Evolutionary conservation across 2,113 vertebrate species (phyloP).

Genomic region (Chaenogobius annularis): DNA sequence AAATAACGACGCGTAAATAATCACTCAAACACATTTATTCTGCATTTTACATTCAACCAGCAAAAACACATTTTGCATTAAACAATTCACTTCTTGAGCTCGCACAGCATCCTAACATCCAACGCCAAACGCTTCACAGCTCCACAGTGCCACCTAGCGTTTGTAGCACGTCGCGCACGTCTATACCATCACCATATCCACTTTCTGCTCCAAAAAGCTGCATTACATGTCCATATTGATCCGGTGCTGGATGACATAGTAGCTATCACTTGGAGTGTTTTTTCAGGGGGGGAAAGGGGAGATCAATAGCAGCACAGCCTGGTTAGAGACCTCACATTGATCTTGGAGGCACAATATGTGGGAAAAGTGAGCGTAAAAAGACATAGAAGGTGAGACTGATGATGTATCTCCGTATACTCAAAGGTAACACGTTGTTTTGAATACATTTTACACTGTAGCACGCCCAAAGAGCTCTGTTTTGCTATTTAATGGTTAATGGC

Average conservation of each 20-base stretch:
- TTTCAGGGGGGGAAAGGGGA: slow-evolving; percentile 60
- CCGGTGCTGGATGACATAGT: slow-evolving; percentile 71
- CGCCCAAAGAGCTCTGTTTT: slow-evolving; percentile 31
- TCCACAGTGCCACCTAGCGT: slow-evolving; percentile 70
- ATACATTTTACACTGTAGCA: slow-evolving; percentile 41
- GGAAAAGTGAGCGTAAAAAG: slow-evolving; percentile 35
- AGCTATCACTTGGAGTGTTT: slow-evolving; percentile 75
- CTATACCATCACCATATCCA: slow-evolving; percentile 22
- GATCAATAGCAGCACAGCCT: slow-evolving; percentile 75
- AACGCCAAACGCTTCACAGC: slow-evolving; percentile 26
- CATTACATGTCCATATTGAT: slow-evolving; percentile 75
- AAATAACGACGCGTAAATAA: slow-evolving; percentile 31
- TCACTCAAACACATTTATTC: slow-evolving; percentile 11
- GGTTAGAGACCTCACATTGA: slow-evolving; percentile 79
- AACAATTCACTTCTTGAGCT: neutral
- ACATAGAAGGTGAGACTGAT: slow-evolving; percentile 34
- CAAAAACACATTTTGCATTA: slow-evolving; percentile 22
- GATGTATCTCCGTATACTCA: slow-evolving; percentile 43
- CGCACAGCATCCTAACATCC: no score
- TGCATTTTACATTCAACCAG: slow-evolving; percentile 1
- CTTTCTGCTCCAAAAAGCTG: slow-evolving; percentile 64
- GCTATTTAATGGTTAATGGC: slow-evolving; percentile 56
- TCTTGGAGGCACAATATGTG: slow-evolving; percentile 49
- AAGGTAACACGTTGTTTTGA: slow-evolving; percentile 18
- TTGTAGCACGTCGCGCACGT: slow-evolving; percentile 2